Evolutionary conservation across 2,797 vertebrate species (phyloP).

Genomic region (Spea hammondii): DNA sequence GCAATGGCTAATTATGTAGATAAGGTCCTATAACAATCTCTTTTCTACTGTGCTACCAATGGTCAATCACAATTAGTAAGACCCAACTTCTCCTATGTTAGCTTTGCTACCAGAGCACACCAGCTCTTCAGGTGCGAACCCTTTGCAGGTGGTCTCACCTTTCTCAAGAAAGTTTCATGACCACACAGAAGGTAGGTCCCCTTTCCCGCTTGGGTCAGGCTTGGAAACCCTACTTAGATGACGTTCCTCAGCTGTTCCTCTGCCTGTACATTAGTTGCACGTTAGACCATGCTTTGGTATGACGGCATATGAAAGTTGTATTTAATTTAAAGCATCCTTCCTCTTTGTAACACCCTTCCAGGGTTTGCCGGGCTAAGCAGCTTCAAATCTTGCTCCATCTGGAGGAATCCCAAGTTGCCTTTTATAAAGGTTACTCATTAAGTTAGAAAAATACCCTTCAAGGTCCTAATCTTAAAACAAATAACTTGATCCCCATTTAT

Average conservation of each 20-base stretch:
- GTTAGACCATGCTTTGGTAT: not conserved
- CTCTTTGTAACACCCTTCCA: not conserved
- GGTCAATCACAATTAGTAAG: too few relatives aligned
- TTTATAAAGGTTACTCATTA: not conserved
- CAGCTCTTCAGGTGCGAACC: constrained; percentile 51
- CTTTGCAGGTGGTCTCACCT: constrained; percentile 55
- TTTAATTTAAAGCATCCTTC: not conserved
- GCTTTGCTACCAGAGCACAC: constrained; percentile 56
- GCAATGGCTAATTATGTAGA: too few relatives aligned
- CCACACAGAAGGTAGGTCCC: constrained; percentile 63
- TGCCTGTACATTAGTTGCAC: not conserved
- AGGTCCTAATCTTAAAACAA: not conserved
- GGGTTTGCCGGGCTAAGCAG: not conserved
- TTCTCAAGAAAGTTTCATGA: constrained; percentile 48
- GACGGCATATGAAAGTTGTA: not conserved
- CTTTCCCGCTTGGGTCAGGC: not conserved
- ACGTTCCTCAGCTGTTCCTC: not conserved
- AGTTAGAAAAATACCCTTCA: not conserved
- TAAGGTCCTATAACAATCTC: too few relatives aligned
- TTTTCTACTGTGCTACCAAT: too few relatives aligned
- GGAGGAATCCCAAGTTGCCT: not conserved
- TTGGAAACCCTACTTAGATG: not conserved
- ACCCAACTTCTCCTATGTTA: constrained; percentile 52
- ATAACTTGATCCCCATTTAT: not conserved
- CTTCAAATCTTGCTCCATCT: not conserved